Evolutionary conservation across 2,888 invertebrate genomes (phyloP).

Genomic region (Cartodere bifasciata): DNA sequence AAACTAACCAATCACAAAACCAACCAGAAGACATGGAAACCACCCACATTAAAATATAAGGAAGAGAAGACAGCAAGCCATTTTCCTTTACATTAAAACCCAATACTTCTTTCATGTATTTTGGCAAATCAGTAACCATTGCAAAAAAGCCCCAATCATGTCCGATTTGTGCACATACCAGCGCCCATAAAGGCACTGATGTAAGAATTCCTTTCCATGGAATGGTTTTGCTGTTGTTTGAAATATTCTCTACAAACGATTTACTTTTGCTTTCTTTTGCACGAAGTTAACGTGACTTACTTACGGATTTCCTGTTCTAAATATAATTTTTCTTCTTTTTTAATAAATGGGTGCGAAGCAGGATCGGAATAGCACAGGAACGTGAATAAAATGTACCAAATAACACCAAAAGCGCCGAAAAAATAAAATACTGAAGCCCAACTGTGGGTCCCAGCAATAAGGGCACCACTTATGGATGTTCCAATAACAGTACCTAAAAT

Average conservation of each 20-base stretch:
- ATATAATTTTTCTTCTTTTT: slow-evolving; percentile 50
- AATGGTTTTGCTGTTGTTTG: slow-evolving; percentile 18
- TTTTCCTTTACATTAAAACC: slow-evolving; percentile 52
- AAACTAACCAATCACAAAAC: slow-evolving; percentile 55
- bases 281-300: too few relatives aligned
- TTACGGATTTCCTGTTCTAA: slow-evolving; percentile 45
- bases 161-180: slow-evolving; percentile 60
- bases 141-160: slow-evolving; percentile 61
- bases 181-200: slow-evolving; percentile 57
- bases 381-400: slow-evolving; percentile 44
- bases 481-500: slow-evolving; percentile 41
- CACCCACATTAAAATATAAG: slow-evolving; percentile 55
- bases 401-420: slow-evolving; percentile 51
- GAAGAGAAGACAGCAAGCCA: slow-evolving; percentile 48
- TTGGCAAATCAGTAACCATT: slow-evolving; percentile 57
- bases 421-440: slow-evolving; percentile 65
- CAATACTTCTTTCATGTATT: slow-evolving; percentile 55
- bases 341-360: slow-evolving; percentile 53
- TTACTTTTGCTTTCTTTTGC: too few relatives aligned
- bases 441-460: slow-evolving; percentile 46
- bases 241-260: slow-evolving; percentile 14
- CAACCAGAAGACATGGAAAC: slow-evolving; percentile 50
- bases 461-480: slow-evolving; percentile 46
- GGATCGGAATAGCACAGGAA: slow-evolving; percentile 37
- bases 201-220: slow-evolving; percentile 54